Evolutionary conservation across 2,888 invertebrate species (phyloP), one percentile per base, ranked within the genome.

Genomic region (Marronus borbonicus): DNA sequence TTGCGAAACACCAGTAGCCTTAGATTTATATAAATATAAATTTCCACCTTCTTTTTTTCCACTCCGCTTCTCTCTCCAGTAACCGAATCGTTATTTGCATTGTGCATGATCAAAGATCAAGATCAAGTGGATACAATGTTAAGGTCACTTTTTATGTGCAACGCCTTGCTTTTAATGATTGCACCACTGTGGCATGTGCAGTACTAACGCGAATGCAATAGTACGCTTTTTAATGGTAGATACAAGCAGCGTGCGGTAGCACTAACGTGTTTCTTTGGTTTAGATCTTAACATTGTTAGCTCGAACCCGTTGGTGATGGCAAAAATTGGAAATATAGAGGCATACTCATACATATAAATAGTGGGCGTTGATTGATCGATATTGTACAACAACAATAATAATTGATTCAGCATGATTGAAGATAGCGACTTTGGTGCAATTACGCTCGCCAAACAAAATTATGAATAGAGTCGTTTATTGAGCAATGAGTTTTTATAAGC

Each of bases 51-150:
- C 58, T 69, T 78, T 78, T 78, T 74, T 44, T 44, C 58, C 50
- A 39, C 44, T 60, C n/a, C 28, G 62, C 60, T 24, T 74, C 72
- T 60, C 72, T 60, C 44, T 74, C 72, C 20, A 50, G 60, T 74
- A 74, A 74, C 72, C 36, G 65, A 76, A 62, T 69, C 62, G 65
- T 76, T 77, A 76, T 66, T 78, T 78, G 75, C 55, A 75, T 76
- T 78, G 60, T 74, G 60, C 72, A 78, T 69, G 78, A 74, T 78
- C 76, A 80, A 80, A 80, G 80, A 80, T 80, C 80, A 80, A 80
- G 80, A 80, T 80, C 80, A 80, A 77, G 77, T 70, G 60, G 78
- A 76, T 69, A 80, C 80, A 80, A 80, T 80, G 80, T 80, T 78
- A 80, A 80, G 80, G 80, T 80, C 80, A 80, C 77, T 79, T 77